These are phyloP conservation scores for Phytoseiulus persimilis DNA, from an alignment of 2,888 invertebrate species.

Conservation along the genomic window DNA sequence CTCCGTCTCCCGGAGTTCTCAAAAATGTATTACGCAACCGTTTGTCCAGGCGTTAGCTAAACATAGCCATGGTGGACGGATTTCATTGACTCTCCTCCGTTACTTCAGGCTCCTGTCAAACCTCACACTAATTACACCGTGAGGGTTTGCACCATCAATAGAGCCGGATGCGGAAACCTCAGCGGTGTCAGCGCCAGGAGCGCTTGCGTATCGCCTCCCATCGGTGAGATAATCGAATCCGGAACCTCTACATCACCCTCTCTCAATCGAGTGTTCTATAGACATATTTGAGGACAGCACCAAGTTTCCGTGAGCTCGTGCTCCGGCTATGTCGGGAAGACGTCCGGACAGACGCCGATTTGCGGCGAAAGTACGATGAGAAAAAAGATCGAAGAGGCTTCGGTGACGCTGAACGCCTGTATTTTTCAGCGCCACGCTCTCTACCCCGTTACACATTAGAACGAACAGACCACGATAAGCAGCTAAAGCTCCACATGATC, in stretches of 20 bases:
- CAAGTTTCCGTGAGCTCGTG: too few species aligned
- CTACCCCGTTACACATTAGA: conserved; percentile 12
- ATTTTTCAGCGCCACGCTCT: conserved; percentile 12
- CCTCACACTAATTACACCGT: conserved; percentile 78
- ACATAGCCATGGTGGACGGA: background rate
- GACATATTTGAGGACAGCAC: too few species aligned
- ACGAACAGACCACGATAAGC: conserved; percentile 22
- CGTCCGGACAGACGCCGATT: too few species aligned
- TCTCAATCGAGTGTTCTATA: background rate
- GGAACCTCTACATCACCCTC: conserved; percentile 21
- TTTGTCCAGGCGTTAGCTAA: background rate
- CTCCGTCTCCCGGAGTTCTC: too few species aligned
- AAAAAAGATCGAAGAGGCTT: background rate
- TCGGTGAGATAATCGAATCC: conserved; percentile 42
- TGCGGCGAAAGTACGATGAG: too few species aligned
- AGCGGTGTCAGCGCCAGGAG: conserved; percentile 46
- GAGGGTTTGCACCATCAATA: conserved; percentile 47
- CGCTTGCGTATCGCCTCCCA: conserved; percentile 62
- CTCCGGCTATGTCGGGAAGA: too few species aligned
- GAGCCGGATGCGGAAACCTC: conserved; percentile 62
- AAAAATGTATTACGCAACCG: too few species aligned
- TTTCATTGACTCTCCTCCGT: background rate
- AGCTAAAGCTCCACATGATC: conserved; percentile 14
- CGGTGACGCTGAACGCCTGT: background rate
- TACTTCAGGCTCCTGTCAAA: conserved; percentile 41